Evolutionary conservation across 2,888 invertebrate species (phyloP), one percentile per base, ranked within the genome.

Genomic region (Drosophila antonietae): DNA sequence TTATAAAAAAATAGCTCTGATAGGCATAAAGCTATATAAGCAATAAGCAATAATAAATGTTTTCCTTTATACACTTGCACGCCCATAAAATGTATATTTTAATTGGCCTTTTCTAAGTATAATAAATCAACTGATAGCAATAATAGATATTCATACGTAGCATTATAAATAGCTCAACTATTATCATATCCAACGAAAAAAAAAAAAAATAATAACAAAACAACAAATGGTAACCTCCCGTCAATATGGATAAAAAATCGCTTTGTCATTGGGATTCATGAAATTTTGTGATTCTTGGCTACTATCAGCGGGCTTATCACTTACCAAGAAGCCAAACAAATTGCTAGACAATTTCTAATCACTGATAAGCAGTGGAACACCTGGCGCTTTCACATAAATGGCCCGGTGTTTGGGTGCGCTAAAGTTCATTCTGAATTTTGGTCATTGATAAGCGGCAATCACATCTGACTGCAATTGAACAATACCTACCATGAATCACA

Each of bases 351-450:
- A 43, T 66, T 49, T 46, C 23, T 63, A 58, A 52, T 47, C 57
- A 23, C 18, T 43, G 81, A 83, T 86, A 86, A 77, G 67, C 31
- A 10, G 44, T 9, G 37, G 35, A 71, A 72, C 75, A 75, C 66
- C 68, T 78, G 80, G 61, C 67, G 33, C 49, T 60, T n/a, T 65
- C 58, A 39, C 68, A 72, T 52, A 49, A 39, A 18, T 63, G 9
- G 9, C 28, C 35, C 28, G 20, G 14, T 14, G 39, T 52, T 23
- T 59, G 62, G 43, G 18, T 10, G 18, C 15, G 41, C 35, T 28
- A 39, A 60, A 64, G 37, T 82, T 82, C 83, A 82, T 82, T 82
- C 79, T 76, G 51, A 33, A 70, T 75, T 64, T 62, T 39, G 49
- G 55, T 20, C 10, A 63, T 18, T 62, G 85, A 82, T 81, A 81